A percentile compares a stretch with the other conserved stretches of the same genome.
Conservation (phyloP, 2,113 vertebrate genomes). For the Oenanthe melanoleuca region DNA sequence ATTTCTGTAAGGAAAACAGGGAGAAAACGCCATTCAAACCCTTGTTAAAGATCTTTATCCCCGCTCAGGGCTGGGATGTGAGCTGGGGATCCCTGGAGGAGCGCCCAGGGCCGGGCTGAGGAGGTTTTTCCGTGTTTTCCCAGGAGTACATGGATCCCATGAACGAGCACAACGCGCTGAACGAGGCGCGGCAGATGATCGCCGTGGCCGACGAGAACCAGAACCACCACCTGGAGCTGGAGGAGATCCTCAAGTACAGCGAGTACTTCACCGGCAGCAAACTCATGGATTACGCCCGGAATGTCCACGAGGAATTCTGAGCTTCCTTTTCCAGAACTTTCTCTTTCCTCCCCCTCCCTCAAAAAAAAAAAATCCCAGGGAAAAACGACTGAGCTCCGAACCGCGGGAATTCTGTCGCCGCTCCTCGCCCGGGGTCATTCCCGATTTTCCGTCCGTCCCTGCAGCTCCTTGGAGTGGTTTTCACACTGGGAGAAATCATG, state of each 20-base stretch:
- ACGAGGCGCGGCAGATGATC: slow-evolving; percentile 98
- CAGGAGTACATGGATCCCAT: slow-evolving; percentile 98
- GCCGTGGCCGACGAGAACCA: slow-evolving; percentile 97
- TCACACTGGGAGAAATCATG: no score
- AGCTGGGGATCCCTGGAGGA: no score
- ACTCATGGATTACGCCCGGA: slow-evolving; percentile 96
- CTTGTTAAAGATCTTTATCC: no score
- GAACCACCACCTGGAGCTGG: slow-evolving; percentile 88
- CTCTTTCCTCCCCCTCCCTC: no score
- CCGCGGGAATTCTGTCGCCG: no score
- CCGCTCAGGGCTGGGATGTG: no score
- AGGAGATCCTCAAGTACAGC: slow-evolving; percentile 95
- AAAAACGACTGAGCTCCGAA: fast-evolving
- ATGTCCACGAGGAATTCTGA: slow-evolving; percentile 97
- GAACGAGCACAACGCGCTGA: slow-evolving; percentile 96
- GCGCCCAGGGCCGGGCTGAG: no score
- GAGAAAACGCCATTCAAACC: no score
- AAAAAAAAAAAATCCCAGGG: not conserved
- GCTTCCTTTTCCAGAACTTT: not conserved
- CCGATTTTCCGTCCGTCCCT: no score
- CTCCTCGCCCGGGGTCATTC: no score
- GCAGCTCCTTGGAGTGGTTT: not conserved
- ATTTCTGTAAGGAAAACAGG: no score
- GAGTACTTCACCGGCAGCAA: slow-evolving; percentile 99
- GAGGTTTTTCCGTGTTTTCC: fast-evolving